Base-by-base conservation (phyloP, 2,797 vertebrate genomes). In the Eutrigla gurnardus region DNA sequence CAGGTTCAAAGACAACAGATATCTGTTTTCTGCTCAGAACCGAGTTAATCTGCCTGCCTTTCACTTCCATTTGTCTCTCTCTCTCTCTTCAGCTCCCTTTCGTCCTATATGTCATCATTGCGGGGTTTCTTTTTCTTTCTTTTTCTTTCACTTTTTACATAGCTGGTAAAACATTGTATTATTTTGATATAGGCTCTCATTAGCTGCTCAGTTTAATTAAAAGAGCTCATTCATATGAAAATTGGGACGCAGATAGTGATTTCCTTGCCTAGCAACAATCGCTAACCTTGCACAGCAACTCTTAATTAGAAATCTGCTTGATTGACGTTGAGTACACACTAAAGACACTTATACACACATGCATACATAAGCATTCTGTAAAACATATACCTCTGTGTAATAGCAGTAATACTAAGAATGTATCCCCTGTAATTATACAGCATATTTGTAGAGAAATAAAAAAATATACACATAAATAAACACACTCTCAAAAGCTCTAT, bases 201-300 rank as follows among this genome's bases (percentile, higher is more conserved):
- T 95, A 94, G 92, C 87, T 80, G 89, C 89, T 91, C 86, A 74
- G 87, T 95, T 95, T 95, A 95, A 95, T 95, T 95, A 95, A 94
- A 92, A 70, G 77, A 88, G 89, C 90, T 89, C 93, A 93, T 94
- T 96, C 93, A 94, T 95, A 93, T 95, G 94, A 95, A 95, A 95
- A 95, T 25, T 93, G 85, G 82, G 85, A 80, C 67, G 80, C 89
- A 90, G 94, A 95, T 95, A 93, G 92, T 89, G 93, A 95, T 94
- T 95, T 94, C 87, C 86, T 83, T 92, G 84, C 91, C 86, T 92
- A 80, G 93, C 93, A 94, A 94, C 90, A 91, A 93, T 94, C 88
- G 52, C 85, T 78, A 81, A 90, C 93, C 92, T 93, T 87, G 88
- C 88, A 88, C 89, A 80, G 88, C 88, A 88, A 92, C 92, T 94